Evolutionary conservation across 2,797 vertebrate genomes (phyloP), one percentile per base, ranked within the genome.

Genomic region (Scomberomorus guttatus): DNA sequence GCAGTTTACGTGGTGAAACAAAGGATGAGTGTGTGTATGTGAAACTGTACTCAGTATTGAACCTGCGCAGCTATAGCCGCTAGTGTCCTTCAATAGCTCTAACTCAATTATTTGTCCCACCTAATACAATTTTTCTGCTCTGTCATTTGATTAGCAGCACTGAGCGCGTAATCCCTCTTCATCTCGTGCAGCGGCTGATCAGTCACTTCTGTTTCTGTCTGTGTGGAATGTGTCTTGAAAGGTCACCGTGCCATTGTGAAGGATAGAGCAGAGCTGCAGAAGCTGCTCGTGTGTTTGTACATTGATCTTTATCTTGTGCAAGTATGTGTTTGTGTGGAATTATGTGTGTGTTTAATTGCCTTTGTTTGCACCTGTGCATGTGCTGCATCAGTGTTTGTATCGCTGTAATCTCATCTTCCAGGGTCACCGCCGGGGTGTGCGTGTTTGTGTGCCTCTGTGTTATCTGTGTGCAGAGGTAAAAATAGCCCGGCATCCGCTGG

Each of bases 91-190:
- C 90, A 81, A 42, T 77, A 71, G 74, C 66, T 84, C 72, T 89
- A 89, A 94, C 91, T 91, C 81, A 81, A 93, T 94, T 93, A 91
- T 94, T 92, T 84, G 63, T 89, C 75, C 75, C 76, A 77, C 72
- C 88, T 89, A 90, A 95, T 93, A 83, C 85, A 87, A 92, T 94
- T 92, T 87, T 90, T 92, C 86, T 84, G 85, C 86, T 83, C 71
- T 85, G 90, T 93, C 87, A 94, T 95, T 95, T 93, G 90, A 95
- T 95, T 94, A 95, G 88, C 87, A 61, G 81, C 82, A 55, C 78
- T n/a, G 81, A 88, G 88, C 75, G 79, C 57, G 70, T 94, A 92
- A 94, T 94, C 91, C 88, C 82, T 92, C 88, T 91, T 92, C 91
- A 89, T 94, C 89, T 85, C 20, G 46, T 5, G 72, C 79, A 64